Conservation (phyloP, 2,888 invertebrate species). For the Imbricaverruca yamaguchii region DNA sequence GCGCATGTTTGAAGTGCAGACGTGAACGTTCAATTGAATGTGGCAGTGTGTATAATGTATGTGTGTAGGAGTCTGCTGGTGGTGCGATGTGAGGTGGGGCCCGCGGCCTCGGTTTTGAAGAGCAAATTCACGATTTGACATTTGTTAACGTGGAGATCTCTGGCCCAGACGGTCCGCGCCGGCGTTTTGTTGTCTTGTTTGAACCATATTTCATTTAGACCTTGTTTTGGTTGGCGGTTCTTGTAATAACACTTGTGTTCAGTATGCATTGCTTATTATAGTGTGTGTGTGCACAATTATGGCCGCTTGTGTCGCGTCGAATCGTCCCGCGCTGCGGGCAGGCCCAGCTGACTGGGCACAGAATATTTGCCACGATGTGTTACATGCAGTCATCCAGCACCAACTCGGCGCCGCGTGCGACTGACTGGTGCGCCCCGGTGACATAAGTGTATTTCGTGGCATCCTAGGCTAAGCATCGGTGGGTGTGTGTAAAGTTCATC, state of each 20-base stretch:
- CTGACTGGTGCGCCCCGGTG: background rate
- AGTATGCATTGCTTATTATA: background rate
- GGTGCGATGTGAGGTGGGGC: background rate
- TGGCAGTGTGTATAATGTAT: background rate
- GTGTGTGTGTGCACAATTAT: background rate
- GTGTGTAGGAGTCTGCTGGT: no score
- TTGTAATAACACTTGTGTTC: no score
- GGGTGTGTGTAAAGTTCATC: background rate
- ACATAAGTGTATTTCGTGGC: background rate
- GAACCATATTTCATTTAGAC: background rate
- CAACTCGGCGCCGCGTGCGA: background rate
- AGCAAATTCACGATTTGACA: background rate
- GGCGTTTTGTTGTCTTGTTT: slow-evolving; percentile 3
- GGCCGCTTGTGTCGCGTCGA: background rate
- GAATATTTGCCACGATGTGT: background rate
- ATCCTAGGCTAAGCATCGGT: background rate
- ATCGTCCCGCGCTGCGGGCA: background rate
- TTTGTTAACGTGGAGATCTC: slow-evolving; percentile 1
- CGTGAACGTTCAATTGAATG: background rate
- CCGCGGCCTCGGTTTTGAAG: background rate
- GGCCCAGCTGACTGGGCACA: background rate
- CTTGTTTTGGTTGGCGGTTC: no score
- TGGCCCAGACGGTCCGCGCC: background rate
- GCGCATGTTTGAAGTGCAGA: background rate
- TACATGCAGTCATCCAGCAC: background rate